These are phyloP conservation scores for Uropsilus gracilis DNA, from an alignment of 2,113 vertebrate species.

Conservation along the genomic window DNA sequence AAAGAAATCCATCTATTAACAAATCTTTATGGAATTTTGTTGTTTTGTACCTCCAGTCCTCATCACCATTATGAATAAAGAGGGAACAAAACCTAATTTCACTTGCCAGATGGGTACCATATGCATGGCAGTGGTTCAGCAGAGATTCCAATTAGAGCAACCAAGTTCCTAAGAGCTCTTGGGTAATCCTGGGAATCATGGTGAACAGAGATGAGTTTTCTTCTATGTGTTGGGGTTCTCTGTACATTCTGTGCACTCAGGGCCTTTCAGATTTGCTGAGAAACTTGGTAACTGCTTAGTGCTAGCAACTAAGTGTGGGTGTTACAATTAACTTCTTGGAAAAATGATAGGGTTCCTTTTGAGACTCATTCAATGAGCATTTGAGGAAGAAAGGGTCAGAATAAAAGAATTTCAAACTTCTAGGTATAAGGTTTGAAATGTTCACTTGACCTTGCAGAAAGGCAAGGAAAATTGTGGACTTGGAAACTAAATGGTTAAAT, in stretches of 20 bases:
- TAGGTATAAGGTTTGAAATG: neutral
- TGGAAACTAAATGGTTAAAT: neutral
- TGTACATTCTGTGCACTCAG: neutral
- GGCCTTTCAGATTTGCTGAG: neutral
- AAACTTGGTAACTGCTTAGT: neutral
- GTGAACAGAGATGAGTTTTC: neutral
- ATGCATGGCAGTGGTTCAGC: neutral
- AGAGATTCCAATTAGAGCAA: neutral
- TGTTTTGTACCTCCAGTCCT: neutral
- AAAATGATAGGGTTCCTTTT: constrained; percentile 29
- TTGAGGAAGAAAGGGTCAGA: neutral
- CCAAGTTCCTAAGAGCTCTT: neutral
- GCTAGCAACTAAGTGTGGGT: neutral
- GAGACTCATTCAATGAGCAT: neutral
- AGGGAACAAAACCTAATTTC: constrained; percentile 62
- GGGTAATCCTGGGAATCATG: neutral
- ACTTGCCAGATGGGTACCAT: constrained; percentile 51
- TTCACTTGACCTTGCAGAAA: neutral
- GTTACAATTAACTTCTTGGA: neutral
- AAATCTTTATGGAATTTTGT: constrained; percentile 4
- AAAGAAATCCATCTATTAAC: constrained; percentile 44
- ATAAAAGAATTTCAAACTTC: constrained; percentile 16
- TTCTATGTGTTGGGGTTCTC: neutral
- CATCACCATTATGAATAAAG: constrained; percentile 48
- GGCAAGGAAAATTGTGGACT: neutral